Evolutionary conservation across 2,797 vertebrate genomes (phyloP), one percentile per base, ranked within the genome.

Genomic region (Falco peregrinus): DNA sequence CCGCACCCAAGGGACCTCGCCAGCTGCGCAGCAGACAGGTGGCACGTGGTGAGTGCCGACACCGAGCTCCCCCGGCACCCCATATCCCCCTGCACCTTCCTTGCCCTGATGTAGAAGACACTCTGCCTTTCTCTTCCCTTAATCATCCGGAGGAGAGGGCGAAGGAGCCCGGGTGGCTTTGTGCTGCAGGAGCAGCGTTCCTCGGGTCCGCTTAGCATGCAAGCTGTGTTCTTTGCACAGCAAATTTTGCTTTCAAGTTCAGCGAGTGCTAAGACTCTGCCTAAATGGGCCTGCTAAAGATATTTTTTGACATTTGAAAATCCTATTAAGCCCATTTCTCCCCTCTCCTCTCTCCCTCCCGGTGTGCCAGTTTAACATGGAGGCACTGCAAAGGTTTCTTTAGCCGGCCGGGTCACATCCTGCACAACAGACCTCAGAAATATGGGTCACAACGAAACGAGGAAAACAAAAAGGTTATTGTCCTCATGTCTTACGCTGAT

Each of bases 241-340:
- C 90, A 26, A 39, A 76, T 87, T 70, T 85, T 35, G 60, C 93
- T 80, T 92, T 90, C 79, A 64, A 65, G 87, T 91, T 75, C 85
- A 84, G 87, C 21, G 3, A 76, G 64, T 6, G 78, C 87, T 47
- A 22, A 57, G 95, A 2, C 89, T 86, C 50, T 82, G 61, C 25
- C 21, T 76, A 75, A 89, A 73, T 17, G 83, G 90, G 33, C 47
- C 84, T 45, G 83, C 82, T 78, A 89, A 90, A 95, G 90, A 65
- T 89, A 87, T 93, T 92, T 94, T 96, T 89, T 93, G 71, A 74
- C 94, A 74, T 94, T 91, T 91, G 88, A 79, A 93, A 96, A 94
- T 96, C 94, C 91, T 93, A 53, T 50, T 87, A 93, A 71, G 48
- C 63, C 84, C 24, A 1, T 85, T 95, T 80, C 92, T 91, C 54